phyloP scores from a whole-genome alignment of 1,140 invertebrate genomes.

The Cardiocondyla obscurior region DNA sequence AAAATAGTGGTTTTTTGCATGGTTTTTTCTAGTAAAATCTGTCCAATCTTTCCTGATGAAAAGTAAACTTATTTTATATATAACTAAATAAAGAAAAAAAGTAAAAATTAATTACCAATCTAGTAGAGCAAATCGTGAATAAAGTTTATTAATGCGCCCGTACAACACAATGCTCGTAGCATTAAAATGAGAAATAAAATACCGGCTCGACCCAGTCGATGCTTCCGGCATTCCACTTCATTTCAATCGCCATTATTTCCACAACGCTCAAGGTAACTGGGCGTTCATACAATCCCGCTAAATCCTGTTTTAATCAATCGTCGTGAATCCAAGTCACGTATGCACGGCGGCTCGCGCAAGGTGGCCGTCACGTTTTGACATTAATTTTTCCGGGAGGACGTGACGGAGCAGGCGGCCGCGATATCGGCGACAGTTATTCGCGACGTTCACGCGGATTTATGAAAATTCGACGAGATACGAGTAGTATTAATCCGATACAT shows the following conservation, averaged over 20 bases:
- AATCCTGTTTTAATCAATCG: conserved; percentile 36
- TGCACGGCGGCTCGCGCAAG: not conserved
- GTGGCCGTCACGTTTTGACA: conserved; percentile 28
- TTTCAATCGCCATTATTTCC: conserved; percentile 37
- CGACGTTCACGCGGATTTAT: conserved; percentile 25
- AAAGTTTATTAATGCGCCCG: not conserved
- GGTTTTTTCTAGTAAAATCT: too few species aligned
- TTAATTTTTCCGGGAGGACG: conserved; percentile 37
- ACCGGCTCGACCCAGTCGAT: not conserved
- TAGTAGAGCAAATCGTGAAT: not conserved
- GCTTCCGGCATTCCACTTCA: conserved; percentile 34
- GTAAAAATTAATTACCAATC: not conserved
- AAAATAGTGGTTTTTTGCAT: too few species aligned
- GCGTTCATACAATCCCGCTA: conserved; percentile 12
- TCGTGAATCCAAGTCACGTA: conserved; percentile 33
- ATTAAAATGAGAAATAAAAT: conserved; percentile 18
- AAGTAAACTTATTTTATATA: too few species aligned
- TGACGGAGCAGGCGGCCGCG: not conserved
- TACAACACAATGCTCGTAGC: not conserved
- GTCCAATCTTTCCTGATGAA: too few species aligned
- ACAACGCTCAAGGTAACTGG: conserved; percentile 4
- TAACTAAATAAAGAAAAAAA: too few species aligned
- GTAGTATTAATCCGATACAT: conserved; percentile 41
- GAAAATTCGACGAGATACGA: conserved; percentile 33
- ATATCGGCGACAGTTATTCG: not conserved